Evolutionary conservation across 2,113 vertebrate genomes (phyloP).

Genomic region (Mus pahari): DNA sequence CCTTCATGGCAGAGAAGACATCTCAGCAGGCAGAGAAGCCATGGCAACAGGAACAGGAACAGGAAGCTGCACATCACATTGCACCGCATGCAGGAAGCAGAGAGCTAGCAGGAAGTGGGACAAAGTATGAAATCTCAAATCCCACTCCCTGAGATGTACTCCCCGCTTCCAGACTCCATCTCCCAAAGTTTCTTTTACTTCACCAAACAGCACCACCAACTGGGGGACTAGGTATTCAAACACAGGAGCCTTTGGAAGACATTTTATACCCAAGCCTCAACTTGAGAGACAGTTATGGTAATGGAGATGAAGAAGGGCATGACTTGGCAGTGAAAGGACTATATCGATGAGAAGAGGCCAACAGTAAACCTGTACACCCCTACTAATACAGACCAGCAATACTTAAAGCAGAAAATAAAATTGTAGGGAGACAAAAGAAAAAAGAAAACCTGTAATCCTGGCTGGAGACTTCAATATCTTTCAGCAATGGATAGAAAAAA

Average conservation of each 20-base stretch:
- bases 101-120: not conserved
- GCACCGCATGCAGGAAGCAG: not conserved
- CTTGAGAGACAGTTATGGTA: not conserved
- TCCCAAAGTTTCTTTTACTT: not conserved
- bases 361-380: not conserved
- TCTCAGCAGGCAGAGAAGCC: not conserved
- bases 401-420: constrained; percentile 12
- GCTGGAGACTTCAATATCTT: constrained; percentile 24
- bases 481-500: constrained; percentile 34
- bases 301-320: not conserved
- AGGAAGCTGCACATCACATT: not conserved
- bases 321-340: not conserved
- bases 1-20: too few species aligned
- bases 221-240: not conserved
- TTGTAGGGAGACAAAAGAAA: not conserved
- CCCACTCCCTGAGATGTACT: not conserved
- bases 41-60: not conserved
- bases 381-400: not conserved
- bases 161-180: not conserved
- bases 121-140: not conserved
- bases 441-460: not conserved
- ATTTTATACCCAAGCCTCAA: not conserved
- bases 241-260: not conserved
- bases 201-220: not conserved
- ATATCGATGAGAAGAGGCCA: not conserved